Evolutionary conservation across 92 coral and sea anemone species (phyloP), one percentile per base, ranked within the genome.

Genomic region (Plumapathes pennacea): DNA sequence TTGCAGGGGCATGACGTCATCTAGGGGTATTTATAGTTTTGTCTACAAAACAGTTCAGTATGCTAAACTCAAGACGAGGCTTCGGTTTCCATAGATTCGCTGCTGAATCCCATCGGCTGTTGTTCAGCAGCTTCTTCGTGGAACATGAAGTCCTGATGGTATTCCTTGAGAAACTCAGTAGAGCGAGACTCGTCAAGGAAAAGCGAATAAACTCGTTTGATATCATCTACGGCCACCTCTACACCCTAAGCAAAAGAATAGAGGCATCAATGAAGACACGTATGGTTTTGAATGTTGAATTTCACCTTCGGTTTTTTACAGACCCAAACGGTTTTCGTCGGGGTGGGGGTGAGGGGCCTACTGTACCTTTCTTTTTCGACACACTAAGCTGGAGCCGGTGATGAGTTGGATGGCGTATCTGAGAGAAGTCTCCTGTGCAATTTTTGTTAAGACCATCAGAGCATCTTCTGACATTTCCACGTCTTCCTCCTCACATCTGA

Each of bases 381-480:
- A 83, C 25, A 83, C 86, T 2, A 91, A 75, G 63, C 85, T 87
- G 13, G 97, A 88, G 32, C 90, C 86, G 15, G 97, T 91, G 23
- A 91, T 87, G 4, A 91, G 81, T 49, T 91, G 97, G 23, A 91
- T 91, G 47, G 97, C 83, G 70, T 91, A 91, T 82, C 97, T 60
- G 6, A 91, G 81, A 3, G 97, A 91, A 3, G 97, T 91, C 63
- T 91, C 97, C 51, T 91, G 97, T 12, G 96, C 97, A 33, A 91
- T 91, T 72, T 91, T 91, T 10, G 97, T 91, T 15, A 91, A 54
- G 5, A 91, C 84, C 47, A 72, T 67, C 32, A 91, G 73, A 14
- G 97, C 97, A 26, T 87, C 97, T 51, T 91, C 97, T 6, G 96
- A 73, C 85, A 91, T 91, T 67, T 91, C 97, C 1, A 91, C 97